phyloP scores from a whole-genome alignment of 64 coral and sea anemone species.

The Anthopleura sola region DNA sequence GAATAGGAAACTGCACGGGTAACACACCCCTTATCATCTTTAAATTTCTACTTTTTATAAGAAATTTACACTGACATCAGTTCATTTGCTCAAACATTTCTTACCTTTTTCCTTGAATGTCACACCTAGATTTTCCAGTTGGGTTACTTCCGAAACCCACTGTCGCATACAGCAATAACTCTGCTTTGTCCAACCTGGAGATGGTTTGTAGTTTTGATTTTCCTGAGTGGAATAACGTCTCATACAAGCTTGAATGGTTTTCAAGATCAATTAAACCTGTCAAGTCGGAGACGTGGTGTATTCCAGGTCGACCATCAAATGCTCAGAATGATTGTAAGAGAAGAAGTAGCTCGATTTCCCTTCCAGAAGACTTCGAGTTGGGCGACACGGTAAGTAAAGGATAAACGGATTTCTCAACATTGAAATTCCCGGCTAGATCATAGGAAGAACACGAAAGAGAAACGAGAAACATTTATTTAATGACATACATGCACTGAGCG shows the following conservation, averaged over 20 bases:
- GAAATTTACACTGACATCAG: not conserved
- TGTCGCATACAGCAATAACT: not conserved
- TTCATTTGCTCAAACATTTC: not conserved
- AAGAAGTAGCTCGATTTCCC: no score
- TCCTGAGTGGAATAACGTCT: not conserved
- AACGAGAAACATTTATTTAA: no score
- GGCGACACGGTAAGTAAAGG: no score
- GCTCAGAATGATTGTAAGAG: no score
- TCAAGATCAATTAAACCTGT: not conserved
- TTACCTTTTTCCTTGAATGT: not conserved
- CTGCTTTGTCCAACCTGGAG: not conserved
- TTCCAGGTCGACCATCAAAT: not conserved
- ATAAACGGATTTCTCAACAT: no score
- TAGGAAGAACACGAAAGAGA: no score
- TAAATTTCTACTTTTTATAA: not conserved
- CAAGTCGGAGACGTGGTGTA: not conserved
- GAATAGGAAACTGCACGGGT: not conserved
- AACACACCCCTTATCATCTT: not conserved
- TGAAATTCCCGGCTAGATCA: no score
- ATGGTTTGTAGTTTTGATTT: conserved; percentile 1
- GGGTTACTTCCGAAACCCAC: not conserved
- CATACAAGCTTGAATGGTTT: not conserved
- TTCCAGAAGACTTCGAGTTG: no score
- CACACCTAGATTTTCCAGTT: not conserved
- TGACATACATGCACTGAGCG: no score